phyloP scores from a whole-genome alignment of 2,888 invertebrate species.

The Mythimna impura region DNA sequence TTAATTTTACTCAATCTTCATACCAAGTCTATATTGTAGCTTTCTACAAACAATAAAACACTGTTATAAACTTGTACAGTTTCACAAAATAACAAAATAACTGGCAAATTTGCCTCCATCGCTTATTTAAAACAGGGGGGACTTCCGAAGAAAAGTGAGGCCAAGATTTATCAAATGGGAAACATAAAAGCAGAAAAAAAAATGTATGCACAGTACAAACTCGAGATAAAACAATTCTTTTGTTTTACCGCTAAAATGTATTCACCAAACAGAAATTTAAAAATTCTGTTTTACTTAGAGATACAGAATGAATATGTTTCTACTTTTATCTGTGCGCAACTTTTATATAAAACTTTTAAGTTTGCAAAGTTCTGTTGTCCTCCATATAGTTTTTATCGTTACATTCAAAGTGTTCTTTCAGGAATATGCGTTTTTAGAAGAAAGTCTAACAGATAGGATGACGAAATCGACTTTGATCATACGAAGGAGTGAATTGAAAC shows the following conservation, averaged over 20 bases:
- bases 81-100: slow-evolving; percentile 39
- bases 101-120: slow-evolving; percentile 55
- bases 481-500: slow-evolving; percentile 94
- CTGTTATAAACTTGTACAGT: slow-evolving; percentile 24
- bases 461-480: slow-evolving; percentile 96
- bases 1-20: not conserved
- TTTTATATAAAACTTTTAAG: slow-evolving; percentile 50
- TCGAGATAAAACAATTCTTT: slow-evolving; percentile 58
- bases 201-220: slow-evolving; percentile 45
- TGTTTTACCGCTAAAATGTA: slow-evolving; percentile 52
- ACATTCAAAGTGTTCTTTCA: slow-evolving; percentile 72
- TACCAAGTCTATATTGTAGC: slow-evolving; percentile 3
- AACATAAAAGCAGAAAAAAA: slow-evolving; percentile 42
- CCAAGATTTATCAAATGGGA: slow-evolving; percentile 49
- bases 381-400: slow-evolving; percentile 44
- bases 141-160: slow-evolving; percentile 43
- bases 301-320: slow-evolving; percentile 57
- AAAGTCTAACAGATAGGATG: slow-evolving; percentile 93
- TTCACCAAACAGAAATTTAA: slow-evolving; percentile 60
- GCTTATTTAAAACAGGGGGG: slow-evolving; percentile 49
- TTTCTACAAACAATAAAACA: slow-evolving; percentile 26
- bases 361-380: slow-evolving; percentile 45
- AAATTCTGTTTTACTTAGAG: slow-evolving; percentile 43
- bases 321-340: slow-evolving; percentile 47
- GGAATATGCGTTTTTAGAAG: slow-evolving; percentile 94